Base-by-base conservation (phyloP, 2,888 invertebrate genomes). In the Tenthredo livida region DNA sequence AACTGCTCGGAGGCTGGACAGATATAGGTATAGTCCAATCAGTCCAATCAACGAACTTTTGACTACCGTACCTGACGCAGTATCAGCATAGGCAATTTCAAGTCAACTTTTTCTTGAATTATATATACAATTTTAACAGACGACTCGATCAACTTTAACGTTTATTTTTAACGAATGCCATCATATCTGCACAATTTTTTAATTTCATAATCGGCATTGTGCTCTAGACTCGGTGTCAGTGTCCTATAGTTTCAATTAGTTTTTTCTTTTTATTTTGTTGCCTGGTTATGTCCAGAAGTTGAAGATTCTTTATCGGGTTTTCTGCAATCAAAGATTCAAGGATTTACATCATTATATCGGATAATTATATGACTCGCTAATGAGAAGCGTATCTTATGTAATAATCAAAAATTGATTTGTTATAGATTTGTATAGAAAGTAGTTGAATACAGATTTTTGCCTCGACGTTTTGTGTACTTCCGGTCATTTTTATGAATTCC, bases 21-120 rank as follows among this genome's bases (percentile, higher is more conserved):
- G 67, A 83, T 83, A 83, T 83, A 83, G 83, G 83, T 65, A 70
- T 67, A 83, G 65, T 70, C 83, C 83, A 83, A 83, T 83, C 83
- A 83, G 83, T 67, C 83, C 83, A 83, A 83, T 83, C 83, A 83
- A 58, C 83, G 25, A 83, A 83, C 83, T 83, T 83, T 70, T 50
- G 83, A 83, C 83, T 83, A 83, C 61, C 40, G 17, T 77, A 77
- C 37, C 58, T 29, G 83, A 83, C 83, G 83, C 65, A 70, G 65
- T 70, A 83, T 83, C 83, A 25, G 65, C 83, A 37, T 40, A 25
- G 43, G 7, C 47, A 67, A 65, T 83, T 47, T 67, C 83, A n/a
- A 58, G 83, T 70, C 67, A 37, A 67, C 21, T 83, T 67, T 70
- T 17, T 10, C 40, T 47, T 10, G 15, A 61, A 80, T 80, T 80